Percentiles rank a stretch among this genome's conserved stretches.
Conservation (phyloP, 2,113 vertebrate genomes). For the Anguilla japonica region DNA sequence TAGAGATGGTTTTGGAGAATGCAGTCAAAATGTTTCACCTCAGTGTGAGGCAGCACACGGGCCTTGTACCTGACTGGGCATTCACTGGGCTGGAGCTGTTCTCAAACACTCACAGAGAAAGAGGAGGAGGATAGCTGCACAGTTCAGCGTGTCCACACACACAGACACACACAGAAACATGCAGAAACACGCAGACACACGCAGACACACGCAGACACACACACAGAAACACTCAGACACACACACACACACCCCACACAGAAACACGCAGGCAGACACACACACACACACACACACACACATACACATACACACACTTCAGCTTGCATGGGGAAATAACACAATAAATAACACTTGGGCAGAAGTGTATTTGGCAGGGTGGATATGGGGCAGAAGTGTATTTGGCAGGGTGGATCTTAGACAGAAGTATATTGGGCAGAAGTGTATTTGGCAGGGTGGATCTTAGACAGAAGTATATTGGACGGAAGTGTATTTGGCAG, state of each 20-base stretch:
- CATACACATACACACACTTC: background rate
- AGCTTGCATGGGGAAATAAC: background rate
- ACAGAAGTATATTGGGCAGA: no score
- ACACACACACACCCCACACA: background rate
- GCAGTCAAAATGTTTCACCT: slow-evolving; percentile 33
- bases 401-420: background rate
- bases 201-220: no score
- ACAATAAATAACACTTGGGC: no score
- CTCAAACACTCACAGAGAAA: background rate
- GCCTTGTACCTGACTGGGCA: background rate
- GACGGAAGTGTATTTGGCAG: no score
- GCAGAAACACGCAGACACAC: no score
- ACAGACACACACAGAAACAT: background rate
- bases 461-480: no score
- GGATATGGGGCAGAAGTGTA: slow-evolving; percentile 10
- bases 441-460: no score
- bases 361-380: no score
- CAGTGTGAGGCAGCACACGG: slow-evolving; percentile 27
- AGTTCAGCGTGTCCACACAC: background rate
- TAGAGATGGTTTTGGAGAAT: slow-evolving; percentile 12
- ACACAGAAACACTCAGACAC: background rate
- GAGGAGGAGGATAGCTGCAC: background rate
- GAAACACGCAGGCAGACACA: no score
- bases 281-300: background rate
- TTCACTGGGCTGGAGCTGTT: slow-evolving; percentile 16